Conservation (phyloP, 2,888 invertebrate species). For the Torymus tubicola region DNA sequence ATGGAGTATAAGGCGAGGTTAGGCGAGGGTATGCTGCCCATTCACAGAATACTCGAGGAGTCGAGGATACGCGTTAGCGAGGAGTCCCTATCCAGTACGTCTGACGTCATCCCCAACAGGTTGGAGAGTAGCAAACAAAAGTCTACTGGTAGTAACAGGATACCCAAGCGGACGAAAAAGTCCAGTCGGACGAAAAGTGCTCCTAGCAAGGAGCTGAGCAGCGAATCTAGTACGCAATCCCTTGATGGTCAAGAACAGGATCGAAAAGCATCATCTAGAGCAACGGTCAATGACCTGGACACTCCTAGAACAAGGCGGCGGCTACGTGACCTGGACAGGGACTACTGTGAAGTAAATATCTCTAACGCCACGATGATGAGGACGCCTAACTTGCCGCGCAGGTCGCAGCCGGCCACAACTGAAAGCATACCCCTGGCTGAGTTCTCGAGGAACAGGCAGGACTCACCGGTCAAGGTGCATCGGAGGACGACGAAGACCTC, state of each 20-base stretch:
- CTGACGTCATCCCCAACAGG: slow-evolving; percentile 56
- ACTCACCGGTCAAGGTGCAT: slow-evolving; percentile 66
- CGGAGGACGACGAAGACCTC: slow-evolving; percentile 62
- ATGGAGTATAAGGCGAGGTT: slow-evolving; percentile 68
- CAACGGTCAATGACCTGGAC: slow-evolving; percentile 51
- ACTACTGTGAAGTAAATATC: slow-evolving; percentile 51
- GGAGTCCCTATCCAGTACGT: slow-evolving; percentile 30
- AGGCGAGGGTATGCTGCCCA: slow-evolving; percentile 69
- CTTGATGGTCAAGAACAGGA: slow-evolving; percentile 47
- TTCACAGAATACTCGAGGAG: slow-evolving; percentile 70
- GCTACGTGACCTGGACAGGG: slow-evolving; percentile 44
- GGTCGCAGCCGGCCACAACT: slow-evolving; percentile 57
- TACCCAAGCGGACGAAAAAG: background rate
- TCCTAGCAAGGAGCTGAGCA: background rate
- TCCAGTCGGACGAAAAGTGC: background rate
- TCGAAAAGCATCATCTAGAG: slow-evolving; percentile 28
- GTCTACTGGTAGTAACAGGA: background rate
- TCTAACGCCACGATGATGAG: slow-evolving; percentile 52
- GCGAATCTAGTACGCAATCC: slow-evolving; percentile 41
- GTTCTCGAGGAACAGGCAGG: slow-evolving; percentile 64
- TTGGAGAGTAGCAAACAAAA: slow-evolving; percentile 12
- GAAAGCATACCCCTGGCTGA: slow-evolving; percentile 70
- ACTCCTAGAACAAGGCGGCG: slow-evolving; percentile 15
- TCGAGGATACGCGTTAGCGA: slow-evolving; percentile 66
- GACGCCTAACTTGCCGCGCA: slow-evolving; percentile 57